phyloP scores from a whole-genome alignment of 2,797 vertebrate species.

The Uromys caudimaculatus region DNA sequence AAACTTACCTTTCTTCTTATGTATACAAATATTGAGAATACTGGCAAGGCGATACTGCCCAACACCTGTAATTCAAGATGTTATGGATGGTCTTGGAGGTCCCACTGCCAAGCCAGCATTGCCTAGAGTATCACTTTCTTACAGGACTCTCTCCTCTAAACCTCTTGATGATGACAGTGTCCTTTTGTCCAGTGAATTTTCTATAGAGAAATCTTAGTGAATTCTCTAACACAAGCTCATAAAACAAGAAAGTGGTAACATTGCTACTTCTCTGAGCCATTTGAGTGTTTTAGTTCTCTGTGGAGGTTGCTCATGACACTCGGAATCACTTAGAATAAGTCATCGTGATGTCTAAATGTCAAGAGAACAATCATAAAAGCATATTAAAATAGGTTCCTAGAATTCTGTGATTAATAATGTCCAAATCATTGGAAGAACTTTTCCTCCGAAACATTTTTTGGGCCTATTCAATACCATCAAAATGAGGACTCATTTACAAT shows the following conservation, averaged over 20 bases:
- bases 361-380: neutral
- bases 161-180: neutral
- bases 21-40: neutral
- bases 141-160: neutral
- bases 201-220: neutral
- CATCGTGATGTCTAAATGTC: neutral
- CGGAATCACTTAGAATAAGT: neutral
- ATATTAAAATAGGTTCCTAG: neutral
- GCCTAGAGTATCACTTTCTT: neutral
- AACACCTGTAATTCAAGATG: neutral
- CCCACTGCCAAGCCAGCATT: neutral
- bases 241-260: neutral
- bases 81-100: neutral
- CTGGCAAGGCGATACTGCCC: neutral
- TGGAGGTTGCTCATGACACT: neutral
- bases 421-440: neutral
- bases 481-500: neutral
- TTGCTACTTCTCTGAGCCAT: neutral
- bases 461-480: neutral
- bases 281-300: neutral
- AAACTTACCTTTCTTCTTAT: neutral
- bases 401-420: slow-evolving; percentile 7
- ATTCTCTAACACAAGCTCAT: neutral
- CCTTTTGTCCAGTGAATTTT: neutral
- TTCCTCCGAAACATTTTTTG: neutral